These are phyloP conservation scores for Aspidoscelis tigris DNA, from an alignment of 2,113 vertebrate genomes.

Conservation along the genomic window DNA sequence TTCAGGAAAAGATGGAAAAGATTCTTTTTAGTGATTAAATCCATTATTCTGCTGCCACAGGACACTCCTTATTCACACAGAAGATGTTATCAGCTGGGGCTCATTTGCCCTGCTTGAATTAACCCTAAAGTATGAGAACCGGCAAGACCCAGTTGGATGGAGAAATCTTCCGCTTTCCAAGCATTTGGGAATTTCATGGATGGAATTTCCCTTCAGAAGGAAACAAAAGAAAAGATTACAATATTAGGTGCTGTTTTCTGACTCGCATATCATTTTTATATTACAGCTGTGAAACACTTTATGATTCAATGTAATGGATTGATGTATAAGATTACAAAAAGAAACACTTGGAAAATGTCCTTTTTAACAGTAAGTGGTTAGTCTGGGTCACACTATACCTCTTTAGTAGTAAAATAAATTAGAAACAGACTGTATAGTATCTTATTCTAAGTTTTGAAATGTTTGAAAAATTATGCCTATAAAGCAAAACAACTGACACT, in stretches of 20 bases:
- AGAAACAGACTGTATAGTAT: not conserved
- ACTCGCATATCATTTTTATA: not conserved
- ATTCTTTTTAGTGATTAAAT: constrained; percentile 6
- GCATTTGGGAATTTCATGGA: constrained; percentile 20
- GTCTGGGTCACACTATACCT: not conserved
- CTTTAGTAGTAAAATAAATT: constrained; percentile 17
- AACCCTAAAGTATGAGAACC: constrained; percentile 3
- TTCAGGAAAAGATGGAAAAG: constrained; percentile 13
- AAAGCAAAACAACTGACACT: constrained; percentile 13
- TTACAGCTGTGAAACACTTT: constrained; percentile 2
- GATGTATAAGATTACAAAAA: not conserved
- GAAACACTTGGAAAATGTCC: constrained; percentile 35
- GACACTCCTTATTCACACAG: not conserved
- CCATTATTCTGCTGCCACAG: not conserved
- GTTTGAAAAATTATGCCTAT: constrained; percentile 33
- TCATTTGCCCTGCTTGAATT: not conserved
- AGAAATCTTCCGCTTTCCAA: constrained; percentile 8
- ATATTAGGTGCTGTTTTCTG: constrained; percentile 3
- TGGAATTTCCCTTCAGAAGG: constrained; percentile 8
- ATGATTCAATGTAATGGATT: not conserved
- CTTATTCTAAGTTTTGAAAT: constrained; percentile 13
- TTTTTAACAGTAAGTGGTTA: constrained; percentile 13
- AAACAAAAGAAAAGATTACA: not conserved
- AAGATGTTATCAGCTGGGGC: not conserved
- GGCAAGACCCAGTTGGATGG: not conserved